phyloP scores from a whole-genome alignment of 1,140 invertebrate species.

The Solenopsis invicta region DNA sequence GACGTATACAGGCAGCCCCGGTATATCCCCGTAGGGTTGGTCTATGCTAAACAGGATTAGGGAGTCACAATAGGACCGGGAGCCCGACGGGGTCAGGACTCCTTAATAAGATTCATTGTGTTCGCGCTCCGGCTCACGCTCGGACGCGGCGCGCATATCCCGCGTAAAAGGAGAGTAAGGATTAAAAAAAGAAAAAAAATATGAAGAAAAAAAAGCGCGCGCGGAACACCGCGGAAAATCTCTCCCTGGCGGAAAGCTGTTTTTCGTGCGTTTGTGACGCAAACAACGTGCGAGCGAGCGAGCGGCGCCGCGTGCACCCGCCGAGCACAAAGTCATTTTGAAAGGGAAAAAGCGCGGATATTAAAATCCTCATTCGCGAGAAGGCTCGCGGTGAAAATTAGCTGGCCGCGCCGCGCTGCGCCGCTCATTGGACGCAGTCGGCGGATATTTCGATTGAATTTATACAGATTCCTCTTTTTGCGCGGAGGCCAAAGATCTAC shows the following conservation, averaged over 20 bases:
- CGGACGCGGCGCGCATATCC: slow-evolving; percentile 56
- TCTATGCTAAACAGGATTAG: slow-evolving; percentile 66
- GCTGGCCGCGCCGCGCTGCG: not conserved
- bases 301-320: not conserved
- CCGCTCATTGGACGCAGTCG: not conserved
- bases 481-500: too few species aligned
- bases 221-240: slow-evolving; percentile 2
- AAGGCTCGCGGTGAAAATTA: slow-evolving; percentile 23
- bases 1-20: slow-evolving; percentile 12
- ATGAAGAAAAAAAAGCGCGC: not conserved
- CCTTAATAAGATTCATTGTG: slow-evolving; percentile 64
- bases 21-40: slow-evolving; percentile 20
- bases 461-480: not conserved
- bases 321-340: slow-evolving; percentile 33
- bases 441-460: slow-evolving; percentile 9
- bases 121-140: slow-evolving; percentile 46
- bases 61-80: slow-evolving; percentile 46
- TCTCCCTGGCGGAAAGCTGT: slow-evolving; percentile 54
- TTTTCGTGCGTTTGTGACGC: slow-evolving; percentile 29
- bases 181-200: slow-evolving; percentile 8
- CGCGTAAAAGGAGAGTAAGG: slow-evolving; percentile 22
- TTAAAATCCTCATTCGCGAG: slow-evolving; percentile 44
- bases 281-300: slow-evolving; percentile 23
- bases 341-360: not conserved
- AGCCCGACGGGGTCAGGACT: slow-evolving; percentile 44